A percentile compares a stretch with the other conserved stretches of the same genome.
phyloP scores from a whole-genome alignment of 2,888 invertebrate genomes.

The Papilio elwesi region DNA sequence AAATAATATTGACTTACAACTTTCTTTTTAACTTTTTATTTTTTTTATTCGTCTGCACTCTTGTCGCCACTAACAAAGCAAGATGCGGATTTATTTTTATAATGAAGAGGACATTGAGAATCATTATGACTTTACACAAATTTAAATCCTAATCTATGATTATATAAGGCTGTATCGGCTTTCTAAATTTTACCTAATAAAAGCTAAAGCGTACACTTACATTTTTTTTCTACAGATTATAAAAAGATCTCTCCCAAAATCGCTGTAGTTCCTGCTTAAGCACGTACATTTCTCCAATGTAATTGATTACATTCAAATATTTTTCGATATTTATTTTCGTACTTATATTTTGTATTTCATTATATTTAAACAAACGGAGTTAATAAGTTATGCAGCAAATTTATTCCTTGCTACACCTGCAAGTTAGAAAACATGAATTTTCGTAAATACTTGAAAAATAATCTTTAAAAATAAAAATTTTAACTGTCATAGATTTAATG shows the following conservation, averaged over 20 bases:
- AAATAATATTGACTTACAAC: conserved; percentile 13
- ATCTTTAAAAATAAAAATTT: background rate
- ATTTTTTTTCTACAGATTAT: conserved; percentile 4
- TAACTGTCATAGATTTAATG: too few species aligned
- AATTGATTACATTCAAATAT: too few species aligned
- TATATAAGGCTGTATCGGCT: background rate
- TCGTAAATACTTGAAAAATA: background rate
- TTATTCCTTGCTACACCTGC: background rate
- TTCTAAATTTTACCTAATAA: background rate
- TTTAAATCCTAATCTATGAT: conserved; percentile 1
- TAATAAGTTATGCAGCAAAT: background rate
- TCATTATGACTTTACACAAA: background rate
- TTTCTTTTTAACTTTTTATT: conserved; percentile 14
- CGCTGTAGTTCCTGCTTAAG: background rate
- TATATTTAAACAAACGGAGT: background rate
- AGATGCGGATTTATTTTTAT: conserved; percentile 16
- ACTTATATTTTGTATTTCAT: background rate
- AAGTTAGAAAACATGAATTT: background rate
- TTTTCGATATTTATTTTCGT: background rate
- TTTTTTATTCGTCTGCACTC: background rate
- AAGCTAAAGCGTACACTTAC: background rate
- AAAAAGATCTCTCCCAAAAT: background rate
- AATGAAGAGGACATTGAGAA: conserved; percentile 2
- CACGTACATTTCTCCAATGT: background rate
- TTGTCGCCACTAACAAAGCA: conserved; percentile 23